Evolutionary conservation across 2,888 invertebrate species (phyloP).

Genomic region (Anaspis maculata): DNA sequence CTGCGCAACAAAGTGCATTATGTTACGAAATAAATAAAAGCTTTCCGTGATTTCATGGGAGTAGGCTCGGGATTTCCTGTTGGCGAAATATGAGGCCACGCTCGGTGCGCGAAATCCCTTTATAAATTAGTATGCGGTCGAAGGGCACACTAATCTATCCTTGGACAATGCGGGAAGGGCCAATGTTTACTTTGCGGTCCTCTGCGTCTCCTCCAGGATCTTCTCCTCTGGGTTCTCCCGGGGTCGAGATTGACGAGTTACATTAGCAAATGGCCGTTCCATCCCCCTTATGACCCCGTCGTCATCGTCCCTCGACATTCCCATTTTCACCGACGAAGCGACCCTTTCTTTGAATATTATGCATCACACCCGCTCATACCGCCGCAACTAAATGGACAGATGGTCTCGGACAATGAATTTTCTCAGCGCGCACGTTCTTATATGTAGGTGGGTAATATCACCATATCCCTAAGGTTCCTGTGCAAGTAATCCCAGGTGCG

Average conservation of each 20-base stretch:
- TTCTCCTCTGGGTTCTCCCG: constrained; percentile 14
- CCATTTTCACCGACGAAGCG: too few species aligned
- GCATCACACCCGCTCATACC: constrained; percentile 9
- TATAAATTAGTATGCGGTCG: constrained; percentile 24
- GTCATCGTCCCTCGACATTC: constrained; percentile 8
- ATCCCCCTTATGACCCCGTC: constrained; percentile 7
- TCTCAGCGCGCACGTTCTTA: too few species aligned
- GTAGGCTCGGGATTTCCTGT: too few species aligned
- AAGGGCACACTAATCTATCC: constrained; percentile 25
- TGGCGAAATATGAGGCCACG: too few species aligned
- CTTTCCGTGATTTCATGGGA: too few species aligned
- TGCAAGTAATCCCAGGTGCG: too few species aligned
- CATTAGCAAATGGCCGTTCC: constrained; percentile 39
- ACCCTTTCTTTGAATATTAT: too few species aligned
- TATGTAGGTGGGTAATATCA: too few species aligned
- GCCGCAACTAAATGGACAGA: constrained; percentile 23
- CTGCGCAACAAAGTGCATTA: too few species aligned
- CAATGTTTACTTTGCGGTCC: constrained; percentile 29
- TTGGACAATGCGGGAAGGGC: constrained; percentile 30
- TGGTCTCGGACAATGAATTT: constrained; percentile 35
- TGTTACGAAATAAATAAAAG: too few species aligned
- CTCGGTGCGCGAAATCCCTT: constrained; percentile 18
- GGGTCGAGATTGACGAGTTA: constrained; percentile 39
- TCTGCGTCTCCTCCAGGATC: constrained; percentile 11
- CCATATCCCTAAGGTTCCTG: too few species aligned